phyloP scores from a whole-genome alignment of 1,140 invertebrate genomes.

The Lordiphosa stackelbergi region DNA sequence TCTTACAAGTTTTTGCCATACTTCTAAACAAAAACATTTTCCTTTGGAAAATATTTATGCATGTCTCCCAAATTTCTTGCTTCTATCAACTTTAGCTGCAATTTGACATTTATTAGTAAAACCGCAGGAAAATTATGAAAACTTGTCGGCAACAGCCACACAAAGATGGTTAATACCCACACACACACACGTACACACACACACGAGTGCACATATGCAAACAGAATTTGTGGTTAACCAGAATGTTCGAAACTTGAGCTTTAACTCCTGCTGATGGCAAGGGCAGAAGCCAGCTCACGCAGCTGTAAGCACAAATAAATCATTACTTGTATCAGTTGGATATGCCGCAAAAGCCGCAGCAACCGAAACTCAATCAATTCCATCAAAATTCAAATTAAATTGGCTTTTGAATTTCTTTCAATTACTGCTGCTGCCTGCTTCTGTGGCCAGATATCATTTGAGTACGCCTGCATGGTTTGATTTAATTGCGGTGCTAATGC shows the following conservation, averaged over 20 bases:
- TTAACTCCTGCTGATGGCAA: constrained; percentile 1
- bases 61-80: not conserved
- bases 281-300: constrained; percentile 10
- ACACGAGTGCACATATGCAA: constrained; percentile 3
- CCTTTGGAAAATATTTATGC: too few species aligned
- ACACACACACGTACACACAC: constrained; percentile 2
- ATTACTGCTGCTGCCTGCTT: constrained; percentile 15
- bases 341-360: constrained; percentile 27
- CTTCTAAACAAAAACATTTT: too few species aligned
- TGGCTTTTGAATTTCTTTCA: constrained; percentile 20
- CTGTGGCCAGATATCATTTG: constrained; percentile 4
- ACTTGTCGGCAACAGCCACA: not conserved
- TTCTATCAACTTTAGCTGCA: not conserved
- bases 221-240: constrained; percentile 38
- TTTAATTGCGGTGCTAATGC: constrained; percentile 45
- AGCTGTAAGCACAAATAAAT: not conserved
- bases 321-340: constrained; percentile 4
- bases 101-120: constrained; percentile 13
- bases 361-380: constrained; percentile 14
- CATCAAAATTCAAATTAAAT: constrained; percentile 32
- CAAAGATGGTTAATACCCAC: constrained; percentile 3
- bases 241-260: constrained; percentile 28
- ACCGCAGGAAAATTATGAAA: constrained; percentile 24
- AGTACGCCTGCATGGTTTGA: constrained; percentile 4
- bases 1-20: too few species aligned